Percentiles rank a stretch among this genome's conserved stretches.
These are phyloP conservation scores for Pangasius macronema DNA, from an alignment of 2,797 vertebrate genomes.

Conservation along the genomic window DNA sequence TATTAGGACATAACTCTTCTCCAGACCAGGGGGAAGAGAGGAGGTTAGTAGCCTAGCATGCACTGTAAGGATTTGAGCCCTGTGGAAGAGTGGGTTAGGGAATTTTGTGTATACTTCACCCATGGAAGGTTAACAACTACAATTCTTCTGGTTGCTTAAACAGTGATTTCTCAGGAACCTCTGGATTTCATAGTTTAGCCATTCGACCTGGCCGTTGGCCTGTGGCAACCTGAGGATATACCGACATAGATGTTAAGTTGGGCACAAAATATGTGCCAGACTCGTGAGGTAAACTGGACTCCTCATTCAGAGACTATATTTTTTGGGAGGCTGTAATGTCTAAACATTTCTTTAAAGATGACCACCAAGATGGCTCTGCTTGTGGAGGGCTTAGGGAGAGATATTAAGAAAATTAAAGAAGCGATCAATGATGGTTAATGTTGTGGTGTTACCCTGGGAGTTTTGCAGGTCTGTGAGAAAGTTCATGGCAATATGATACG, in stretches of 20 bases:
- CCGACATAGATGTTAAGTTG: background rate
- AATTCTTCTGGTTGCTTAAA: background rate
- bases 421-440: background rate
- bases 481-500: background rate
- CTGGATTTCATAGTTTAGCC: background rate
- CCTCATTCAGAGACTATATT: background rate
- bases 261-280: background rate
- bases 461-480: background rate
- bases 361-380: background rate
- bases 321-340: background rate
- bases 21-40: background rate
- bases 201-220: background rate
- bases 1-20: too few species aligned
- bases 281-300: background rate
- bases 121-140: background rate
- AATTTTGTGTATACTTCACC: background rate
- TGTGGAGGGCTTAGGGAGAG: background rate
- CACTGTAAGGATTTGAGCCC: background rate
- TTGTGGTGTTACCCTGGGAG: background rate
- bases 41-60: background rate
- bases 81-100: background rate
- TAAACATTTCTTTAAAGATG: background rate
- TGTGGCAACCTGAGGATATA: background rate
- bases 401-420: background rate
- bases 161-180: background rate